These are phyloP conservation scores for Myotis pilosus DNA, from an alignment of 2,797 vertebrate species.

Conservation along the genomic window DNA sequence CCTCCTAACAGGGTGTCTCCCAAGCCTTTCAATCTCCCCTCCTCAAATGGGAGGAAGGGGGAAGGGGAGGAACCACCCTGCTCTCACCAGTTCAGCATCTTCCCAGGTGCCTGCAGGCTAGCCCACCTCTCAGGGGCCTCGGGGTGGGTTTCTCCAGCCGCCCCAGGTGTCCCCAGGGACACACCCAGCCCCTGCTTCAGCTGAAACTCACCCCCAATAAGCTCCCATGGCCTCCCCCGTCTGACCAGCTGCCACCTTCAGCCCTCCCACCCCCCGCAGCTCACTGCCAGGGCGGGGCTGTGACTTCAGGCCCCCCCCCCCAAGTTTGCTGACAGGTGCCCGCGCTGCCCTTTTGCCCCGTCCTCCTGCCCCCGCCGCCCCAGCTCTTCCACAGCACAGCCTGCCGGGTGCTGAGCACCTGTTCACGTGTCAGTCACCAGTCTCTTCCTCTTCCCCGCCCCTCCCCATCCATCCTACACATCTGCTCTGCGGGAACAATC, in stretches of 20 bases:
- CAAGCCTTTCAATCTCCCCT: background rate
- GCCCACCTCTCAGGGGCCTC: background rate
- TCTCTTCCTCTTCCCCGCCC: constrained; percentile 18
- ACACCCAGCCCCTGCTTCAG: background rate
- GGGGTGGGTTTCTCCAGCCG: background rate
- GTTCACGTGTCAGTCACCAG: constrained; percentile 38
- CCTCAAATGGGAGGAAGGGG: background rate
- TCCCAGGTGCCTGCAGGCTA: no score
- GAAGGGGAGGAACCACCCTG: no score
- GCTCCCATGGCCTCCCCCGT: background rate
- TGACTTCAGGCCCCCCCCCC: background rate
- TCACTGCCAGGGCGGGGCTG: background rate
- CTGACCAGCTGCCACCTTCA: background rate
- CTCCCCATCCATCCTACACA: constrained; percentile 59
- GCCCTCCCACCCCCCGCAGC: background rate
- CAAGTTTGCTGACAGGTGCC: background rate
- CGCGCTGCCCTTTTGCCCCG: background rate
- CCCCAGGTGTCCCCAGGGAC: background rate
- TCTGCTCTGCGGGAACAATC: background rate
- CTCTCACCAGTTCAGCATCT: background rate
- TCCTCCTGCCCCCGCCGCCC: background rate
- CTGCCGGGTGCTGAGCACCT: background rate
- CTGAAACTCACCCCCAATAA: background rate
- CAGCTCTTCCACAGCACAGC: background rate
- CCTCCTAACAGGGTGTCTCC: background rate